These are phyloP conservation scores for Oscheius sp. DNA, from an alignment of 2,888 invertebrate genomes.

Conservation along the genomic window DNA sequence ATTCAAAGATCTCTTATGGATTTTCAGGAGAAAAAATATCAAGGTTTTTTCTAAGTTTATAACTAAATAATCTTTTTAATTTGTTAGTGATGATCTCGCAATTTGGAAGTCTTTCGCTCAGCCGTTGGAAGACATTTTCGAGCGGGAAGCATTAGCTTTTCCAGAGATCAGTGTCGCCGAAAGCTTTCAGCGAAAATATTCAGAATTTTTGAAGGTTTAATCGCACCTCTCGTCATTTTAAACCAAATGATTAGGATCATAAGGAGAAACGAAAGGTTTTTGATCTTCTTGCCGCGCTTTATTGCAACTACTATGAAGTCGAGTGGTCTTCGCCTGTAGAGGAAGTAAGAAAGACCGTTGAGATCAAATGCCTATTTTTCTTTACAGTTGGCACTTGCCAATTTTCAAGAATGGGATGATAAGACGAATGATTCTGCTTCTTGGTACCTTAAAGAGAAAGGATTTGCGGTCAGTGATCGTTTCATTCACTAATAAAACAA, in stretches of 20 bases:
- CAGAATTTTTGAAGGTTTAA: conserved; percentile 2
- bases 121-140: conserved; percentile 10
- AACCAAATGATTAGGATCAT: conserved; percentile 14
- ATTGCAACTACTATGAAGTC: conserved; percentile 51
- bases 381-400: conserved; percentile 50
- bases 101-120: conserved; percentile 11
- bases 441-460: conserved; percentile 40
- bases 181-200: neutral
- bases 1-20: conserved; percentile 1
- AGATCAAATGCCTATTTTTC: neutral
- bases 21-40: conserved; percentile 2
- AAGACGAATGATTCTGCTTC: conserved; percentile 31
- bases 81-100: conserved; percentile 17
- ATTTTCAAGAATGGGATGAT: conserved; percentile 58
- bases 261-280: neutral
- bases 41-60: neutral
- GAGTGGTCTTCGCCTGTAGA: conserved; percentile 60
- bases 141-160: neutral
- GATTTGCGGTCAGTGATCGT: conserved; percentile 18
- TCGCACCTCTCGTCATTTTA: neutral
- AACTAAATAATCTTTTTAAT: neutral
- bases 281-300: conserved; percentile 37
- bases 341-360: conserved; percentile 26
- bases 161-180: conserved; percentile 10
- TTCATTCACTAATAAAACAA: neutral